phyloP scores from a whole-genome alignment of 2,113 vertebrate genomes.

The Erythrocebus patas region DNA sequence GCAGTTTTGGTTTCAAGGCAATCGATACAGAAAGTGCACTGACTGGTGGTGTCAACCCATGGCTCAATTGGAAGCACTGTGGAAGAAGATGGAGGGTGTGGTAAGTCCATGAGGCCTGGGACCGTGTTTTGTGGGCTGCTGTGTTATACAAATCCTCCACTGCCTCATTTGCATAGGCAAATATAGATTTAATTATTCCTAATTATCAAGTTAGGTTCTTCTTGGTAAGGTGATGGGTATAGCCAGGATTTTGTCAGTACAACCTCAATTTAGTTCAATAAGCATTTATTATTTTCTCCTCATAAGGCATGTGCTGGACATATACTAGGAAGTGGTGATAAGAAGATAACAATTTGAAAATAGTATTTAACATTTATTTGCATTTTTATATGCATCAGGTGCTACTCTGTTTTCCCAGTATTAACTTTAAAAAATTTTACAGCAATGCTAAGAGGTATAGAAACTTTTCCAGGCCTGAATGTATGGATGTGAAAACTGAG shows the following conservation, averaged over 20 bases:
- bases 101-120: slow-evolving; percentile 82
- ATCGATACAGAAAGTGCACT: slow-evolving; percentile 90
- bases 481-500: background rate
- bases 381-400: background rate
- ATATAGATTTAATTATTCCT: background rate
- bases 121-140: fast-evolving
- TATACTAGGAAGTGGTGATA: fast-evolving
- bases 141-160: fast-evolving
- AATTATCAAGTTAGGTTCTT: background rate
- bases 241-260: background rate
- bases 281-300: background rate
- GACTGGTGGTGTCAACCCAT: slow-evolving; percentile 96
- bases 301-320: background rate
- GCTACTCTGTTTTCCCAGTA: background rate
- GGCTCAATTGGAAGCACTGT: slow-evolving; percentile 90
- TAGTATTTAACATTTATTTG: background rate
- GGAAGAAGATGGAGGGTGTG: slow-evolving; percentile 95
- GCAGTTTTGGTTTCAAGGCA: slow-evolving; percentile 98
- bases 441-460: background rate
- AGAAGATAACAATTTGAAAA: background rate
- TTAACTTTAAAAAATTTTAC: background rate
- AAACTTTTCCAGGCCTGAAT: background rate
- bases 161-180: background rate
- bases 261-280: background rate
- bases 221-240: background rate